Conservation (phyloP, 2,113 vertebrate genomes). For the Egretta garzetta region DNA sequence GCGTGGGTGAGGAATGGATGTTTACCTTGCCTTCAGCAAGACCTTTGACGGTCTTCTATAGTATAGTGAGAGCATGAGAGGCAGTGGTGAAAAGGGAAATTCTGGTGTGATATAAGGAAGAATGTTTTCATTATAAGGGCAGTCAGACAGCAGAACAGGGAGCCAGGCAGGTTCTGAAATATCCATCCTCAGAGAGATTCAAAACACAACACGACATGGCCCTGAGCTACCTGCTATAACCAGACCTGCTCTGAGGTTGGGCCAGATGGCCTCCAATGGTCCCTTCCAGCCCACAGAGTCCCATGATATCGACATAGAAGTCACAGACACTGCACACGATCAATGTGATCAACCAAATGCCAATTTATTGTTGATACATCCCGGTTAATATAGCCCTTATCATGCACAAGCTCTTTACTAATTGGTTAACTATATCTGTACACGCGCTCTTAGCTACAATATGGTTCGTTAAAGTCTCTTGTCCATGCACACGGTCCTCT, state of each 20-base stretch:
- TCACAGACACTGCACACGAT: no score
- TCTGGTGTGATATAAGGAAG: background rate
- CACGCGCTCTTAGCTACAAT: no score
- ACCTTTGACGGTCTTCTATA: background rate
- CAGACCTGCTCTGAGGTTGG: background rate
- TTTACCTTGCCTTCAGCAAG: background rate
- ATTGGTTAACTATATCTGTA: no score
- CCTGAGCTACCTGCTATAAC: background rate
- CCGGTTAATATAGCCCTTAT: no score
- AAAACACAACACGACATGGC: background rate
- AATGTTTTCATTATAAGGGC: background rate
- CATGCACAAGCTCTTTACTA: no score
- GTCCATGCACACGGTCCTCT: no score
- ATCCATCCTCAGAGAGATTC: background rate
- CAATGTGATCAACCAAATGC: no score
- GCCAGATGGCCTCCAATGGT: background rate
- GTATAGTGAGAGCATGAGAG: background rate
- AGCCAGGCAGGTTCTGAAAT: background rate
- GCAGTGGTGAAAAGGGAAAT: background rate
- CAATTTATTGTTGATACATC: no score
- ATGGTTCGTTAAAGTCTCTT: no score
- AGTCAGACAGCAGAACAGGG: background rate
- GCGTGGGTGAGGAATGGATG: background rate
- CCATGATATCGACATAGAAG: no score
- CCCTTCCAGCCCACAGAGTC: background rate